These are phyloP conservation scores for Yponomeuta evonymella DNA, from an alignment of 2,888 invertebrate species.

Conservation along the genomic window DNA sequence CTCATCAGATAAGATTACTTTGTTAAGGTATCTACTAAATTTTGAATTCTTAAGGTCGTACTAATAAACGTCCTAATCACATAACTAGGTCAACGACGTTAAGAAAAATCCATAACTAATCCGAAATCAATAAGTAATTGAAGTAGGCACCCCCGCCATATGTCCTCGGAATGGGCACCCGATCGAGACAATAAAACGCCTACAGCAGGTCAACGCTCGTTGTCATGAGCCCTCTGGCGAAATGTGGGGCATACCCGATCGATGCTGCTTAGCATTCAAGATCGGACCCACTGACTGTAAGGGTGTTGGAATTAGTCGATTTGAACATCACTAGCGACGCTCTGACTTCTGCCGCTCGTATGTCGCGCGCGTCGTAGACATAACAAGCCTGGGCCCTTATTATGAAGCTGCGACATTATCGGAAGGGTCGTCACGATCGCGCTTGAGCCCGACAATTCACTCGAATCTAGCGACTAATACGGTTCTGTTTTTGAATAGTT, in stretches of 20 bases:
- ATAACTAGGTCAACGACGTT: no score
- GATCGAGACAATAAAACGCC: conserved; percentile 32
- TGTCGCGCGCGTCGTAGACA: neutral
- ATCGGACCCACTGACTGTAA: conserved; percentile 40
- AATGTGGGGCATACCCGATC: conserved; percentile 60
- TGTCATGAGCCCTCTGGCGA: conserved; percentile 16
- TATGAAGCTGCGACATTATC: no score
- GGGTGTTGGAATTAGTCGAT: conserved; percentile 27
- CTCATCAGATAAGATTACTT: no score
- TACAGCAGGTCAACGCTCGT: conserved; percentile 35
- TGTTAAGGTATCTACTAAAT: no score
- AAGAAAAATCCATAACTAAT: neutral
- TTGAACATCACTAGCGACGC: conserved; percentile 1
- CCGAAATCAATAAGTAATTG: neutral
- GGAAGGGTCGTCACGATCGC: no score
- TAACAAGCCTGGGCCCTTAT: no score
- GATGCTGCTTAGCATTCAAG: conserved; percentile 64
- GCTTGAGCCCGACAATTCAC: no score
- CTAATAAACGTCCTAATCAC: no score
- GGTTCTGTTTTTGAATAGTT: no score
- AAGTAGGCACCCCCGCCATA: conserved; percentile 24
- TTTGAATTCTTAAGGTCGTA: no score
- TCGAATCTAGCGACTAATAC: no score
- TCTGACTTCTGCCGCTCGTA: neutral
- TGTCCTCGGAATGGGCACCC: conserved; percentile 35